Evolutionary conservation across 2,888 invertebrate species (phyloP).

Genomic region (Anoplius nigerrimus): DNA sequence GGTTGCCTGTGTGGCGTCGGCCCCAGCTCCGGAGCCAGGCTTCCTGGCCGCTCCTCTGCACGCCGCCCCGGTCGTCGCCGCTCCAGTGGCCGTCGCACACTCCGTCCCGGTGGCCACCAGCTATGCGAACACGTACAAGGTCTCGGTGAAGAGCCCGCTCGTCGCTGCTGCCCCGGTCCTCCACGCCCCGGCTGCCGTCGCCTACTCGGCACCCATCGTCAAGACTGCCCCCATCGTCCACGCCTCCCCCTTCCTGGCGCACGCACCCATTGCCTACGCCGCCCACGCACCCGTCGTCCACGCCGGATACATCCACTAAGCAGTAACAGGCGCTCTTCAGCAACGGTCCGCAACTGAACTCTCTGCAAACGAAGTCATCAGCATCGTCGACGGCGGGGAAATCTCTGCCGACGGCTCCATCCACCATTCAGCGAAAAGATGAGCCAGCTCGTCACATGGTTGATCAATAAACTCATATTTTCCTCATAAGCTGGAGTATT

Average conservation of each 20-base stretch:
- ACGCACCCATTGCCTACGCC: slow-evolving; percentile 64
- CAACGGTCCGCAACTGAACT: too few relatives aligned
- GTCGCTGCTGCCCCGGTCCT: slow-evolving; percentile 65
- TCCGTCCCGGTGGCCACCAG: slow-evolving; percentile 80
- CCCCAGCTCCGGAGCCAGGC: slow-evolving; percentile 66
- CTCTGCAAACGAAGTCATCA: neutral
- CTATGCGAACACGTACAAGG: slow-evolving; percentile 81
- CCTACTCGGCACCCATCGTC: slow-evolving; percentile 70
- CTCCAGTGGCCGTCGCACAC: slow-evolving; percentile 73
- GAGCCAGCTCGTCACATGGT: slow-evolving; percentile 7
- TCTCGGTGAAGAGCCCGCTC: slow-evolving; percentile 68
- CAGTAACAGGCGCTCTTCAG: neutral
- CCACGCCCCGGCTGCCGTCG: slow-evolving; percentile 72
- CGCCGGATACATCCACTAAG: slow-evolving; percentile 37
- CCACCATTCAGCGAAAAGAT: neutral
- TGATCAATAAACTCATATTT: slow-evolving; percentile 31
- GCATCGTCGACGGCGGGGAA: neutral
- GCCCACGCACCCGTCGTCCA: slow-evolving; percentile 33
- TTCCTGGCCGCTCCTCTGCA: slow-evolving; percentile 62
- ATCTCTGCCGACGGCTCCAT: neutral
- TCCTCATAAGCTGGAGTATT: slow-evolving; percentile 7
- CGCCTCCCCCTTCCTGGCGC: slow-evolving; percentile 62
- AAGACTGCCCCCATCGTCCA: slow-evolving; percentile 56
- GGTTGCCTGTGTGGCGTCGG: slow-evolving; percentile 74
- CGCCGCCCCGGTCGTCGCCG: slow-evolving; percentile 59